These are phyloP conservation scores for Nasonia vitripennis DNA, from an alignment of 1,140 invertebrate genomes.

Conservation along the genomic window DNA sequence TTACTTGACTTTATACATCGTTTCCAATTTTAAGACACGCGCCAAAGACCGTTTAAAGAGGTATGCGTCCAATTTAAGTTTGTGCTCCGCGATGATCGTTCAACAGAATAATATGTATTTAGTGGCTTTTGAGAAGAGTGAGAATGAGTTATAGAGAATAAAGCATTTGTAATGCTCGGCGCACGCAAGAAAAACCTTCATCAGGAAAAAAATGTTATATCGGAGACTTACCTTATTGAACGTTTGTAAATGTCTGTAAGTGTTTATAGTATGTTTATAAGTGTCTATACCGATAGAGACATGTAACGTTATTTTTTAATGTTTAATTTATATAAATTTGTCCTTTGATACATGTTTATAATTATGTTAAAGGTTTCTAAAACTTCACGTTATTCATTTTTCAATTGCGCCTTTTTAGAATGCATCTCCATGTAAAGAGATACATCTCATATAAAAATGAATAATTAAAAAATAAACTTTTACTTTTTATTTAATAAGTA, in stretches of 20 bases:
- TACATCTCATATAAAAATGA: no score
- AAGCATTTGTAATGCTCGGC: neutral
- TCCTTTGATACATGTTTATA: slow-evolving; percentile 6
- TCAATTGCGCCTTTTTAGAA: neutral
- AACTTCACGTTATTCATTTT: neutral
- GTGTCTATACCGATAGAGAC: slow-evolving; percentile 30
- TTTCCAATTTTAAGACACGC: neutral
- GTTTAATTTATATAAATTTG: slow-evolving; percentile 7
- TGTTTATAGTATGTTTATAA: slow-evolving; percentile 51
- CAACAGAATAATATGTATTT: neutral
- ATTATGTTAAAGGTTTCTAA: neutral
- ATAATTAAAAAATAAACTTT: neutral
- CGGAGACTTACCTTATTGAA: slow-evolving; percentile 21
- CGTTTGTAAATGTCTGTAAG: slow-evolving; percentile 48
- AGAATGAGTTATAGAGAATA: neutral
- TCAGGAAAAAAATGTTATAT: neutral
- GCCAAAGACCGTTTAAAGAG: no score
- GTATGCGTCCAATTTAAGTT: neutral
- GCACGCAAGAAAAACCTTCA: neutral
- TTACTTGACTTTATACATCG: neutral
- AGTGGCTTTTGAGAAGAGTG: neutral
- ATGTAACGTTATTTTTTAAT: neutral
- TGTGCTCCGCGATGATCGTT: neutral
- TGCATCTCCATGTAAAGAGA: neutral
- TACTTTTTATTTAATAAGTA: neutral